phyloP scores from a whole-genome alignment of 2,113 vertebrate genomes.

The Paracanthobrama guichenoti region DNA sequence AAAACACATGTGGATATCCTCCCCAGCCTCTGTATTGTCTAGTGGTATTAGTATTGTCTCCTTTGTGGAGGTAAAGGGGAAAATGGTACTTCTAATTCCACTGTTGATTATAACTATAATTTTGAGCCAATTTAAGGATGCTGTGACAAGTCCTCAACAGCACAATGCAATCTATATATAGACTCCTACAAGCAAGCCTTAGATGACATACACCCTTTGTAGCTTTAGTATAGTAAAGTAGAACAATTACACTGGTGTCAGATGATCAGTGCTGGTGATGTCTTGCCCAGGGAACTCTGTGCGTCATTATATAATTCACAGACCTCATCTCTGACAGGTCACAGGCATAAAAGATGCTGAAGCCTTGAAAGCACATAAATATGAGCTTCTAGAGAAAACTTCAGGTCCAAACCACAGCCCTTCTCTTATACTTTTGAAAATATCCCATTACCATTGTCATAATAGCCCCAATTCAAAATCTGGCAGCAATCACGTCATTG shows the following conservation, averaged over 20 bases:
- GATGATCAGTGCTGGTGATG: background rate
- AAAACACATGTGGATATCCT: background rate
- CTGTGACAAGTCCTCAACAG: background rate
- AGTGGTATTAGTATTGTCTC: background rate
- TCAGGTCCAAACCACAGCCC: background rate
- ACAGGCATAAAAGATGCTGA: background rate
- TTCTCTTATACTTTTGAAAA: background rate
- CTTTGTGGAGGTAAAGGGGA: background rate
- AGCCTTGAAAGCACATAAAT: background rate
- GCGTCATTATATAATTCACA: background rate
- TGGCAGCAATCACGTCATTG: too few relatives aligned
- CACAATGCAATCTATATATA: slow-evolving; percentile 10
- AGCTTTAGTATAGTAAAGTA: background rate
- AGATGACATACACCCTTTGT: background rate
- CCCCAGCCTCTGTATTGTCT: background rate
- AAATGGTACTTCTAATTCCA: background rate
- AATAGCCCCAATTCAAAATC: background rate
- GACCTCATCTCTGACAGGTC: background rate
- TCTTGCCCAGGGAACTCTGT: background rate
- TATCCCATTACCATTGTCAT: background rate
- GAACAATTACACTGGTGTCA: background rate
- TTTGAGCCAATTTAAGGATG: background rate
- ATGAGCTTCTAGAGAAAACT: background rate
- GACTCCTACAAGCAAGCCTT: background rate
- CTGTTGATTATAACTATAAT: background rate